These are phyloP conservation scores for Amphipyra tragopoginis DNA, from an alignment of 2,888 invertebrate genomes.

Conservation along the genomic window DNA sequence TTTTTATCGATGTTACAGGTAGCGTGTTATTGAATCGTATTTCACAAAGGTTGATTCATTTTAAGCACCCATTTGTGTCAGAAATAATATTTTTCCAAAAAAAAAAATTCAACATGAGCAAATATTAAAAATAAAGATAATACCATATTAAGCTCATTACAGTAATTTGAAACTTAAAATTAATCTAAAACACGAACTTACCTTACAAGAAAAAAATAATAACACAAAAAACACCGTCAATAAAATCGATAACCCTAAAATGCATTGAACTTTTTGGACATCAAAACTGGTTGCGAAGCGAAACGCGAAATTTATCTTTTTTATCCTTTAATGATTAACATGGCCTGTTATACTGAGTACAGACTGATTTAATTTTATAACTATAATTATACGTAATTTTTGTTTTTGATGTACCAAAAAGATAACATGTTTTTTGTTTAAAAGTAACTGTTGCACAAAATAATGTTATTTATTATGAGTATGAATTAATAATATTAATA, in stretches of 20 bases:
- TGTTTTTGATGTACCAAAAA: constrained; percentile 7
- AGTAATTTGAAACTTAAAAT: not conserved
- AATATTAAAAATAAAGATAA: not conserved
- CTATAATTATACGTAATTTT: constrained; percentile 30
- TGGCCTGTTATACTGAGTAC: constrained; percentile 9
- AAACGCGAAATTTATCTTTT: constrained; percentile 23
- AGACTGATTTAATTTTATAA: constrained; percentile 10
- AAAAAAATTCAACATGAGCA: too few species aligned
- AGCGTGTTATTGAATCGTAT: too few species aligned
- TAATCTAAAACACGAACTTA: not conserved
- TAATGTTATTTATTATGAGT: constrained; percentile 25
- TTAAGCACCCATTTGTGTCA: too few species aligned
- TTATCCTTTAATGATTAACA: constrained; percentile 24
- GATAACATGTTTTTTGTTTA: constrained; percentile 19
- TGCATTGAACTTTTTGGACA: constrained; percentile 22
- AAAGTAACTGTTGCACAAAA: constrained; percentile 12
- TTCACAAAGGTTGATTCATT: too few species aligned
- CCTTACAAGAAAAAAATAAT: not conserved
- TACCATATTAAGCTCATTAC: not conserved
- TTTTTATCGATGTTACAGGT: not conserved
- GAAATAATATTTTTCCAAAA: too few species aligned
- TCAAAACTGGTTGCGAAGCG: constrained; percentile 36
- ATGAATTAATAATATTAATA: not conserved
- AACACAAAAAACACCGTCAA: not conserved
- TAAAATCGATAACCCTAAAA: constrained; percentile 33